Conservation (phyloP, 2,888 invertebrate species). For the Ryuthela nishihirai region DNA sequence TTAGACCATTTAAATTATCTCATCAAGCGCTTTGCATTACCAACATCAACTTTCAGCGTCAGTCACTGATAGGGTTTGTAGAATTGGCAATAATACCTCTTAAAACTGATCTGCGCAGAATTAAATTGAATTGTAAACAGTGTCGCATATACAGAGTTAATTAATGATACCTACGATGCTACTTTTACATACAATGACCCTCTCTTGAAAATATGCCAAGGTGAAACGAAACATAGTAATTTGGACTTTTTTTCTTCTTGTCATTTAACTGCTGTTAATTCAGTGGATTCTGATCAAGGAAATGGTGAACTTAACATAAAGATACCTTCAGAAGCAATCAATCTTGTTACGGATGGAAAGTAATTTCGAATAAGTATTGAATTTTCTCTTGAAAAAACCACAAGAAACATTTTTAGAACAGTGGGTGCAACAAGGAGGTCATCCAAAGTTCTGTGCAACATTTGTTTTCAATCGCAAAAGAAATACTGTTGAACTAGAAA, state of each 20-base stretch:
- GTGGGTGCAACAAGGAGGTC: constrained; percentile 91
- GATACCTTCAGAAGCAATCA: constrained; percentile 78
- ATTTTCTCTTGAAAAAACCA: constrained; percentile 88
- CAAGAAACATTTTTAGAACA: constrained; percentile 94
- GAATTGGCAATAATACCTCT: constrained; percentile 85
- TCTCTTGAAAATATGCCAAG: constrained; percentile 82
- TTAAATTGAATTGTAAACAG: constrained; percentile 91
- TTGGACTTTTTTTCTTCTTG: constrained; percentile 76
- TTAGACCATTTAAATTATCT: constrained; percentile 55
- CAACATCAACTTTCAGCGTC: constrained; percentile 87
- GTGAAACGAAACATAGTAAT: constrained; percentile 79
- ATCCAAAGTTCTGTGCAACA: constrained; percentile 87
- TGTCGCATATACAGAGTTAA: constrained; percentile 83
- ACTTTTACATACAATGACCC: constrained; percentile 94
- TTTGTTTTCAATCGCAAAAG: constrained; percentile 95
- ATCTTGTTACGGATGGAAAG: constrained; percentile 64
- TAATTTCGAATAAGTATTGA: constrained; percentile 82
- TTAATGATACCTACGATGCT: constrained; percentile 87
- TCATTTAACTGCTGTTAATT: constrained; percentile 75
- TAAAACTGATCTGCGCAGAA: constrained; percentile 72
- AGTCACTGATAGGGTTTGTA: constrained; percentile 89
- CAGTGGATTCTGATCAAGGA: constrained; percentile 80
- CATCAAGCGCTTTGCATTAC: constrained; percentile 94
- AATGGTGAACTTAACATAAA: constrained; percentile 81
- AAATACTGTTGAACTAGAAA: constrained; percentile 95